These are phyloP conservation scores for Pycnomerus fuliginosus DNA, from an alignment of 2,888 invertebrate genomes.

Conservation along the genomic window DNA sequence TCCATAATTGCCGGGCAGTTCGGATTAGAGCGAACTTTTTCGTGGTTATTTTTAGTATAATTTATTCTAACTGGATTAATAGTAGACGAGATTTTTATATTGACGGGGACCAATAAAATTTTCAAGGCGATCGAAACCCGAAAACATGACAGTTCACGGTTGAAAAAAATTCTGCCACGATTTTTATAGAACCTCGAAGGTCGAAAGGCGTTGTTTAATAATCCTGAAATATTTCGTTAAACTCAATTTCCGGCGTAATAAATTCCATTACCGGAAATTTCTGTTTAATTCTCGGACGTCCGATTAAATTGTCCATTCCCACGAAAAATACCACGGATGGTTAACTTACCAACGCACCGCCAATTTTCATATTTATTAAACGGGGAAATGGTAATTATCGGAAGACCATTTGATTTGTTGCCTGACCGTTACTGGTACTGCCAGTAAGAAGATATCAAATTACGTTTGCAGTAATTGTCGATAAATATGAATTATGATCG, in stretches of 20 bases:
- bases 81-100: no score
- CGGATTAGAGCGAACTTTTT: no score
- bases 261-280: constrained; percentile 46
- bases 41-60: no score
- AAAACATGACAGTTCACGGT: no score
- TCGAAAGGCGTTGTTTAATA: no score
- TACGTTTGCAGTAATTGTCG: constrained; percentile 22
- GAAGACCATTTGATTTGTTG: constrained; percentile 8
- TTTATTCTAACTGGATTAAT: no score
- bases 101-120: no score
- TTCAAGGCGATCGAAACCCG: no score
- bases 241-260: constrained; percentile 44
- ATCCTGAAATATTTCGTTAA: constrained; percentile 1
- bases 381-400: constrained; percentile 2
- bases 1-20: constrained; percentile 5
- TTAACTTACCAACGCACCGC: constrained; percentile 11
- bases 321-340: constrained; percentile 27
- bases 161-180: no score
- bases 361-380: constrained; percentile 9
- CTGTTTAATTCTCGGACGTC: constrained; percentile 42
- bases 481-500: constrained; percentile 27
- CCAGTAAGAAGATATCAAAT: constrained; percentile 23
- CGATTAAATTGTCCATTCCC: constrained; percentile 33
- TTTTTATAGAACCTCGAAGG: no score
- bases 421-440: constrained; percentile 1